phyloP scores from a whole-genome alignment of 2,888 invertebrate genomes.

The Dryadula phaetusa region DNA sequence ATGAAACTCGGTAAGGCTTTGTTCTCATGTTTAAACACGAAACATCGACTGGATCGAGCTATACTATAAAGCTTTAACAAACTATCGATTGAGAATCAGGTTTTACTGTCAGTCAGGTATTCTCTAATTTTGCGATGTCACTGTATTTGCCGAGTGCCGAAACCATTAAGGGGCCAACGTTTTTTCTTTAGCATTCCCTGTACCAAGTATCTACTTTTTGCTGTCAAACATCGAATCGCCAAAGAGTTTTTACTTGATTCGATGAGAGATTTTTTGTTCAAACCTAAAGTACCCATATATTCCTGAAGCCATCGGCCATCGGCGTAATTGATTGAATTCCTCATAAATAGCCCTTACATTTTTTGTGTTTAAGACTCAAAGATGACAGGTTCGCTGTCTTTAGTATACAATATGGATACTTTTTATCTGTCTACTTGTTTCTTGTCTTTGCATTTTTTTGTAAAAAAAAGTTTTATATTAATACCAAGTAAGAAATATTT shows the following conservation, averaged over 20 bases:
- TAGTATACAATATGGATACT: slow-evolving; percentile 39
- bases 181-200: slow-evolving; percentile 63
- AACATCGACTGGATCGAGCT: slow-evolving; percentile 4
- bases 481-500: slow-evolving; percentile 1
- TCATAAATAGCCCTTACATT: slow-evolving; percentile 66
- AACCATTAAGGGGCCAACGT: slow-evolving; percentile 68
- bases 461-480: slow-evolving; percentile 13
- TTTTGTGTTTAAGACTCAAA: slow-evolving; percentile 51
- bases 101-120: slow-evolving; percentile 51
- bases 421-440: slow-evolving; percentile 27
- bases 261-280: slow-evolving; percentile 68
- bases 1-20: background rate
- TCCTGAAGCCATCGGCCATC: slow-evolving; percentile 66
- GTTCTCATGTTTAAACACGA: slow-evolving; percentile 18
- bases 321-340: slow-evolving; percentile 77
- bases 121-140: slow-evolving; percentile 52
- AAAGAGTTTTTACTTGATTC: slow-evolving; percentile 70
- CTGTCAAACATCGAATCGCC: slow-evolving; percentile 66
- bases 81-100: slow-evolving; percentile 41
- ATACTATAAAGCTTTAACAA: slow-evolving; percentile 38
- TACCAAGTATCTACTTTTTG: slow-evolving; percentile 70
- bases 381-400: slow-evolving; percentile 45
- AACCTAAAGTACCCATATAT: slow-evolving; percentile 77
- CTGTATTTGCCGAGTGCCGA: slow-evolving; percentile 66
- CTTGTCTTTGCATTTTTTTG: slow-evolving; percentile 1